Evolutionary conservation across 2,113 vertebrate species (phyloP).

Genomic region (Siniperca chuatsi): DNA sequence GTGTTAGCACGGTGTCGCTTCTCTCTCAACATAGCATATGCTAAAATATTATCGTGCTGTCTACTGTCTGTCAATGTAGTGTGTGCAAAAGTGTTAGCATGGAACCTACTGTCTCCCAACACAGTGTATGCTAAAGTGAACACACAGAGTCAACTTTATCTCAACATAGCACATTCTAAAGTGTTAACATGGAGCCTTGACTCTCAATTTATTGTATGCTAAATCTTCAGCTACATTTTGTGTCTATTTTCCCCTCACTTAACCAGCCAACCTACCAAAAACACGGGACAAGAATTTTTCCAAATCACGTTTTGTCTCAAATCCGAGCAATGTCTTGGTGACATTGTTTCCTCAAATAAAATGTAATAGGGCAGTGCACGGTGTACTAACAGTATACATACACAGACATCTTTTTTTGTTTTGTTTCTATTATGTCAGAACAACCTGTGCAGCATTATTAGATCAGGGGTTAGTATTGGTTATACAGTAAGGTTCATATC

Average conservation of each 20-base stretch:
- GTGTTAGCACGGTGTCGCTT: not conserved
- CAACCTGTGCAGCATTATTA: constrained; percentile 3
- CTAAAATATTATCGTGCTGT: too few species aligned
- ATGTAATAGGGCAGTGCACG: not conserved
- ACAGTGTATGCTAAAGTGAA: not conserved
- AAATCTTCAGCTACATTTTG: not conserved
- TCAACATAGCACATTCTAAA: not conserved
- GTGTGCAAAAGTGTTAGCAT: not conserved
- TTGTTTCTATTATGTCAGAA: constrained; percentile 20
- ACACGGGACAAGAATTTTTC: not conserved
- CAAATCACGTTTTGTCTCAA: not conserved
- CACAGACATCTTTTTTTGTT: not conserved
- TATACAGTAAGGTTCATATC: constrained; percentile 15
- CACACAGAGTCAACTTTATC: not conserved
- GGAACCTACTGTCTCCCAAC: not conserved
- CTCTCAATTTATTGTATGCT: not conserved
- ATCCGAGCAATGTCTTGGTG: not conserved
- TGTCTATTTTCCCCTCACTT: too few species aligned
- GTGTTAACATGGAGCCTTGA: not conserved
- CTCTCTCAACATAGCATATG: too few species aligned
- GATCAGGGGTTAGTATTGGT: constrained; percentile 1
- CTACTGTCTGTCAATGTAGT: not conserved
- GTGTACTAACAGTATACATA: not conserved
- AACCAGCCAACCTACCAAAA: not conserved
- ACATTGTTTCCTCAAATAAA: not conserved